Evolutionary conservation across 2,888 invertebrate genomes (phyloP).

Genomic region (Brachyopa scutellaris): DNA sequence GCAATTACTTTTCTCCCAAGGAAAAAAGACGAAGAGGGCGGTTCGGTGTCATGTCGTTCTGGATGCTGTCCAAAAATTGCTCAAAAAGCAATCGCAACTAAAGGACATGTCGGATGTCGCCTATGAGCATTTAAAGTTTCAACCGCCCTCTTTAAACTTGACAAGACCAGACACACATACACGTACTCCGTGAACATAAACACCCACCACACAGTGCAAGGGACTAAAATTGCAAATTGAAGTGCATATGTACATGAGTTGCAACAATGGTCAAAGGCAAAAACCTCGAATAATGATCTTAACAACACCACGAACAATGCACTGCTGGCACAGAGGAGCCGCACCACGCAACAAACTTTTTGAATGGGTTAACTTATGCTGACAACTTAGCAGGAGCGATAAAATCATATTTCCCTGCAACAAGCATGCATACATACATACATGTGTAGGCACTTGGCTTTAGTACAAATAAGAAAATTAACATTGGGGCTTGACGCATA

Average conservation of each 20-base stretch:
- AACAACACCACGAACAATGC: conserved; percentile 60
- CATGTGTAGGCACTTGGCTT: background rate
- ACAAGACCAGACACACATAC: conserved; percentile 17
- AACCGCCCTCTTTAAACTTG: background rate
- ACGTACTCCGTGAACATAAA: conserved; percentile 2
- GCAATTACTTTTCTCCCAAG: conserved; percentile 57
- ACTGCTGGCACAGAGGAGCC: background rate
- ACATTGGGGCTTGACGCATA: conserved; percentile 51
- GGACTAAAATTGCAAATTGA: conserved; percentile 57
- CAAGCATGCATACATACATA: conserved; percentile 33
- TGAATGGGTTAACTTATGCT: conserved; percentile 71
- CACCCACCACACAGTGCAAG: conserved; percentile 7
- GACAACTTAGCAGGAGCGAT: conserved; percentile 72
- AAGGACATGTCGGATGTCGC: conserved; percentile 27
- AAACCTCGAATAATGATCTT: conserved; percentile 60
- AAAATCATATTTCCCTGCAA: conserved; percentile 67
- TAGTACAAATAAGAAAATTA: conserved; percentile 51
- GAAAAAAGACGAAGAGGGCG: background rate
- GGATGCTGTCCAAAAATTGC: conserved; percentile 64
- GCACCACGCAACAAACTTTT: conserved; percentile 51
- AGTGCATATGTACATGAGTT: conserved; percentile 56
- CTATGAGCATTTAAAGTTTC: conserved; percentile 2
- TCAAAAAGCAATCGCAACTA: conserved; percentile 42
- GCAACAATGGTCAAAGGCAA: conserved; percentile 57
- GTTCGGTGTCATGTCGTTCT: conserved; percentile 56